These are phyloP conservation scores for Diploscapter pachys DNA, from an alignment of 1,140 invertebrate genomes.

Conservation along the genomic window DNA sequence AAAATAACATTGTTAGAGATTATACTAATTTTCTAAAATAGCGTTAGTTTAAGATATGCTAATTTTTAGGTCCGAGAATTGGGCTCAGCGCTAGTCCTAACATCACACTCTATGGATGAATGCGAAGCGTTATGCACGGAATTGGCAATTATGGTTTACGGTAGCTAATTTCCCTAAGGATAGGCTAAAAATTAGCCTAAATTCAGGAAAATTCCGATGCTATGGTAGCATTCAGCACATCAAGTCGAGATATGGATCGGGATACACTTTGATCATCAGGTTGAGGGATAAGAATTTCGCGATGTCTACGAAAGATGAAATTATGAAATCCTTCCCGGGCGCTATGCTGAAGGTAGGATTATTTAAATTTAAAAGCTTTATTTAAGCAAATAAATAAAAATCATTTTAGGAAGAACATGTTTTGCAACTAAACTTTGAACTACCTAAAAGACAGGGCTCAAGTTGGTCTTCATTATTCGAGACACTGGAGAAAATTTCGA, in stretches of 20 bases:
- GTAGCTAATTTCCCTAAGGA: background rate
- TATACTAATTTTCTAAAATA: too few species aligned
- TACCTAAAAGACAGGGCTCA: constrained; percentile 25
- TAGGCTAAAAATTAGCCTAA: background rate
- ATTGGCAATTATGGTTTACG: constrained; percentile 64
- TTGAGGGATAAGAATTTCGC: constrained; percentile 53
- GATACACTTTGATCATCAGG: constrained; percentile 70
- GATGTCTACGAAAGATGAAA: constrained; percentile 51
- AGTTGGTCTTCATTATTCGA: constrained; percentile 47
- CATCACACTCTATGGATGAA: constrained; percentile 59
- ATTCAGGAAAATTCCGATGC: constrained; percentile 65
- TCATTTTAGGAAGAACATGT: constrained; percentile 39
- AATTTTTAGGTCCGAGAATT: constrained; percentile 40
- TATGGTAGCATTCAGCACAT: constrained; percentile 71
- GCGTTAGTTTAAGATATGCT: constrained; percentile 1
- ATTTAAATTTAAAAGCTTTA: background rate
- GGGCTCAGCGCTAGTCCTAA: constrained; percentile 50
- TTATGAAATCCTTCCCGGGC: constrained; percentile 38
- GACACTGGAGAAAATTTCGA: constrained; percentile 38
- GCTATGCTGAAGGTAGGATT: constrained; percentile 34
- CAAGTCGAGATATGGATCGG: constrained; percentile 73
- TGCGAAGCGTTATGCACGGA: constrained; percentile 56
- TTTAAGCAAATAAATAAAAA: background rate
- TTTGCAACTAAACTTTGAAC: constrained; percentile 47
- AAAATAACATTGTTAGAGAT: too few species aligned